These are phyloP conservation scores for Squalus acanthias DNA, from an alignment of 2,797 vertebrate genomes.

Conservation along the genomic window DNA sequence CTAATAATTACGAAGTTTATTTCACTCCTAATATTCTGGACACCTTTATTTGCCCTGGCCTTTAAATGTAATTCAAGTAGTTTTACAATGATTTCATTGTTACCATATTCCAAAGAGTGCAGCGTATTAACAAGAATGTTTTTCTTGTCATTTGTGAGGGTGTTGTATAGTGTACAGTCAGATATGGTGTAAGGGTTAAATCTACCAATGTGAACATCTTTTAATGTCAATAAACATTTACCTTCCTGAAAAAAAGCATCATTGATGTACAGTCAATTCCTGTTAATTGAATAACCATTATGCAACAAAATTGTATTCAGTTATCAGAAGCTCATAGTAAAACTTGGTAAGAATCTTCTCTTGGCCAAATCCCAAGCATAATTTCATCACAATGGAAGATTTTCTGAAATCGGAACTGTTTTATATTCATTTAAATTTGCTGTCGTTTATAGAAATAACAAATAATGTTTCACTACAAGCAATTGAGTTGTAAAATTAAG, in stretches of 20 bases:
- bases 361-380: not conserved
- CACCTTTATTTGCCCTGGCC: not conserved
- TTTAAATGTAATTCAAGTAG: not conserved
- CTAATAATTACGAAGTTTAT: not conserved
- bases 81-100: constrained; percentile 8
- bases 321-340: not conserved
- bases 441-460: not conserved
- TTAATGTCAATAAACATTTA: constrained; percentile 24
- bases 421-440: not conserved
- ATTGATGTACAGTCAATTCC: not conserved
- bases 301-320: not conserved
- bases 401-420: not conserved
- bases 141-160: not conserved
- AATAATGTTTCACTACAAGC: not conserved
- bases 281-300: constrained; percentile 17
- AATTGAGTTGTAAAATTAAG: not conserved
- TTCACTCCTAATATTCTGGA: not conserved
- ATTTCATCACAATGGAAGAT: not conserved
- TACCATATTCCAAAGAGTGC: not conserved
- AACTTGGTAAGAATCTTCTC: not conserved
- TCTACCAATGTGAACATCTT: constrained; percentile 27
- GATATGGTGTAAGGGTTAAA: constrained; percentile 26
- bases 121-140: not conserved
- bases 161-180: not conserved
- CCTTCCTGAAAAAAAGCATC: not conserved